phyloP scores from a whole-genome alignment of 1,140 invertebrate genomes.

The Pentalonia nigronervosa region DNA sequence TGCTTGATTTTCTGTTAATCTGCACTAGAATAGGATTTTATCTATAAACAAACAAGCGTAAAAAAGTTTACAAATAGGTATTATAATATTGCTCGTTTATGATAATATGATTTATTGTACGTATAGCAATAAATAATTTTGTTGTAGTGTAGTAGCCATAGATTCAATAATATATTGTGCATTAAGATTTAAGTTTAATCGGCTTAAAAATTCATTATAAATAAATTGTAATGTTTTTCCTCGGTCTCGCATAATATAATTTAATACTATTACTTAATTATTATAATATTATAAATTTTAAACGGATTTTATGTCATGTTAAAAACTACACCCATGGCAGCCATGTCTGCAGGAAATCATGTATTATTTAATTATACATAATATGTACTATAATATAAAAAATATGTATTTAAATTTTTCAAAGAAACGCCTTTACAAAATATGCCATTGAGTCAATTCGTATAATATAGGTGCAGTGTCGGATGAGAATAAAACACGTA shows the following conservation, averaged over 20 bases:
- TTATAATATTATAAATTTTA: neutral
- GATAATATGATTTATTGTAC: neutral
- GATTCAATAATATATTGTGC: neutral
- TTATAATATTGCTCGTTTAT: neutral
- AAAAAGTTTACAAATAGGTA: neutral
- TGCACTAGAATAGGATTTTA: neutral
- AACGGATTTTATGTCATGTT: neutral
- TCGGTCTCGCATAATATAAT: neutral
- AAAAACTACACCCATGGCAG: neutral
- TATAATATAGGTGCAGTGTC: neutral
- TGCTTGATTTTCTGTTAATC: neutral
- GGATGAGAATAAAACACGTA: too few species aligned
- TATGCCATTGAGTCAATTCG: neutral
- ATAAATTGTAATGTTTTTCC: neutral
- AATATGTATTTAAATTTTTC: neutral
- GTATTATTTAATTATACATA: too few species aligned
- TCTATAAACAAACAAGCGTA: neutral
- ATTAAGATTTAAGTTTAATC: neutral
- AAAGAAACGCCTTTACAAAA: neutral
- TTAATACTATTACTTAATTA: neutral
- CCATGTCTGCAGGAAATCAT: neutral
- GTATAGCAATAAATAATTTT: neutral
- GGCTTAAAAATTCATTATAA: neutral
- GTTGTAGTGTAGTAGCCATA: neutral
- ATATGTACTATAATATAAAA: too few species aligned